Conservation (phyloP, 2,113 vertebrate genomes). For the Lagopus leucura region DNA sequence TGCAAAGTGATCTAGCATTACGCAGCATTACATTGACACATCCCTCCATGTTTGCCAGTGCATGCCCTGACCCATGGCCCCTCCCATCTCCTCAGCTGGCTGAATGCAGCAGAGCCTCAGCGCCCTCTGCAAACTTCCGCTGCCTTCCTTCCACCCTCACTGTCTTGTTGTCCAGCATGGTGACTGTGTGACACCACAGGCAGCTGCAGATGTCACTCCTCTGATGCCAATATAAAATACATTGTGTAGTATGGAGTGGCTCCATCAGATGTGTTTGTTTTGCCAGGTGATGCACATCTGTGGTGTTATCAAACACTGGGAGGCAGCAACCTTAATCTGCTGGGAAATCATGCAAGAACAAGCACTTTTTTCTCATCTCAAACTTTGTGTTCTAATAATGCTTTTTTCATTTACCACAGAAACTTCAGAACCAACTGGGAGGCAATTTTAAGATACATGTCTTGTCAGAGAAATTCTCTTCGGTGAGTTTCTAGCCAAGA, state of each 20-base stretch:
- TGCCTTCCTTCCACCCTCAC: not conserved
- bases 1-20: not conserved
- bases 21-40: not conserved
- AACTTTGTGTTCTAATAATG: slow-evolving; percentile 11
- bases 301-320: not conserved
- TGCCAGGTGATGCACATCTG: slow-evolving; percentile 31
- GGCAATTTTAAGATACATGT: slow-evolving; percentile 39
- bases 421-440: slow-evolving; percentile 24
- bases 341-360: slow-evolving; percentile 54
- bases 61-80: not conserved
- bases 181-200: not conserved
- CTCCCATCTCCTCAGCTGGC: not conserved
- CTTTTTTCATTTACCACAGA: slow-evolving; percentile 10
- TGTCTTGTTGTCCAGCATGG: not conserved
- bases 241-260: not conserved
- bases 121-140: not conserved
- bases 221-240: not conserved
- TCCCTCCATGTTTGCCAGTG: not conserved
- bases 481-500: not conserved
- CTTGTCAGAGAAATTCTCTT: slow-evolving; percentile 47
- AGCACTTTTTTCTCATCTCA: not conserved
- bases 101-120: not conserved
- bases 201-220: not conserved
- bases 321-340: slow-evolving; percentile 23
- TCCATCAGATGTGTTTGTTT: not conserved